Base-by-base conservation (phyloP, 2,797 vertebrate genomes). In the Fratercula arctica region DNA sequence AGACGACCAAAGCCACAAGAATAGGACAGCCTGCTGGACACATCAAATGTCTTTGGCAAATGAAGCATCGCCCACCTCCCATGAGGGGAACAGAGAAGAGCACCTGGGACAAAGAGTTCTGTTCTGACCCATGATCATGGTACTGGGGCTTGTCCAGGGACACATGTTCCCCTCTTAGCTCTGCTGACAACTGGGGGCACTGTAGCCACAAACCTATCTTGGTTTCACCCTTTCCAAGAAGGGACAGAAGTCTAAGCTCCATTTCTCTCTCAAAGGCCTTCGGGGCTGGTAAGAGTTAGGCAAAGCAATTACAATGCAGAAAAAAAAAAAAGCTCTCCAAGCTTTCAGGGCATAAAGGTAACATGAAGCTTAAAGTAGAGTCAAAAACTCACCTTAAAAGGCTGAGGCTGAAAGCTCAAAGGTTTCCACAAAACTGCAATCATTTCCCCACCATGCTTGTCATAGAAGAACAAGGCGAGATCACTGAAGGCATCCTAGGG, bases 351-450 rank as follows among this genome's bases (percentile, higher is more conserved):
- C 11, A 68, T 43, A 74, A 57, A 91, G 26, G 10, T 19, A 72
- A 61, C 3, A 28, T 0, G 0, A 64, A 35, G 25, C 16, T 76
- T 73, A 28, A 54, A 74, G 16, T 3, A 59, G 53, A 87, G 50
- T 9, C 11, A 54, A 89, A 68, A 53, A 74, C 90, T 96, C 60
- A 99, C 99, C 98, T 99, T 99, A 91, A 99, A 99, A 13, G 98
- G 98, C 87, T 98, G 97, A 11, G 98, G 98, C 61, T 97, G 87
- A 95, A 99, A 99, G 88, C 99, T 98, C n/a, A 98, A 97, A 23
- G 99, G 99, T 85, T 99, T 99, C 99, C 99, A 99, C 64, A 99
- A 96, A 82, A 99, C 99, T 29, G 98, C 98, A 4, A 99, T 98
- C 92, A 99, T 98, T 29, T 98, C 98, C 57, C 99, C 99, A 7